These are phyloP conservation scores for Labia minor DNA, from an alignment of 2,888 invertebrate genomes.

Conservation along the genomic window DNA sequence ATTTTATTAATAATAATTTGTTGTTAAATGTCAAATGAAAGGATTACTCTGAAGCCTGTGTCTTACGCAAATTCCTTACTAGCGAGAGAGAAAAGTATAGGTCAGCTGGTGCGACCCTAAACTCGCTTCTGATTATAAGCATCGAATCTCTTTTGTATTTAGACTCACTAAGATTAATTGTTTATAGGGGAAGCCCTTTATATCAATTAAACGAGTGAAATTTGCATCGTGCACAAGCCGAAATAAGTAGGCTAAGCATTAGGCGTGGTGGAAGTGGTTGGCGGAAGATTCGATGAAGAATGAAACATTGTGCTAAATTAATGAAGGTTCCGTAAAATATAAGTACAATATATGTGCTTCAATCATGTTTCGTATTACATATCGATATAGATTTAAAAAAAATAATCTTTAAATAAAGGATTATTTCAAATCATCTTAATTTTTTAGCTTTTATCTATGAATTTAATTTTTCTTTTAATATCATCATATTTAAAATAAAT, in stretches of 20 bases:
- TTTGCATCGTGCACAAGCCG: background rate
- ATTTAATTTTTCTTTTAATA: too few species aligned
- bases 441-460: too few species aligned
- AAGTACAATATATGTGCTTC: too few species aligned
- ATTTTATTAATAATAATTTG: background rate
- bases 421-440: too few species aligned
- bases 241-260: background rate
- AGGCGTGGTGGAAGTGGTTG: background rate
- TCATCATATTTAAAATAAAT: conserved; percentile 13
- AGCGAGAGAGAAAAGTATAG: background rate
- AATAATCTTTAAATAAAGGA: too few species aligned
- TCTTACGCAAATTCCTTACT: background rate
- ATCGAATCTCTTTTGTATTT: background rate
- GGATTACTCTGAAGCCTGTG: background rate
- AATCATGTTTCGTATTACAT: too few species aligned
- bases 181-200: background rate
- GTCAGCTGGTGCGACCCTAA: background rate
- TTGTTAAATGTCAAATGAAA: conserved; percentile 3
- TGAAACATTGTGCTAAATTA: too few species aligned
- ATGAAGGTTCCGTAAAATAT: too few species aligned
- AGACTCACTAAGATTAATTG: background rate
- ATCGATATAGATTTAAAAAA: too few species aligned
- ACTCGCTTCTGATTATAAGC: background rate
- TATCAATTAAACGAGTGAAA: background rate
- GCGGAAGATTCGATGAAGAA: background rate